Evolutionary conservation across 2,797 vertebrate genomes (phyloP).

Genomic region (Benthosema pterotum): DNA sequence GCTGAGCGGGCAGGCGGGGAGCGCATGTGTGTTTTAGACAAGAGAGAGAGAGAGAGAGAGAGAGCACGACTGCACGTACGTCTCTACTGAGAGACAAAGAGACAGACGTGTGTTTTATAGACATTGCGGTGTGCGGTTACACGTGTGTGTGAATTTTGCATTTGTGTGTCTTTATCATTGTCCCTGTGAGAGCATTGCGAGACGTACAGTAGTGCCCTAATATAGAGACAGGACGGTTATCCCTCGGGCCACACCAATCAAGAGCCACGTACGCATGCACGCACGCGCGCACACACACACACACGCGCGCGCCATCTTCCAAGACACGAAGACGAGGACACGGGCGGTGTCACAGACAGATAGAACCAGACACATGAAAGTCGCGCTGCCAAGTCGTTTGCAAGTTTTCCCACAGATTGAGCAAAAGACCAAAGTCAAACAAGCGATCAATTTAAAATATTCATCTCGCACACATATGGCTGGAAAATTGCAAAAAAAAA

Average conservation of each 20-base stretch:
- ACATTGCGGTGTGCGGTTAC: neutral
- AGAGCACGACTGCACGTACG: neutral
- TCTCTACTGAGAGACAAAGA: neutral
- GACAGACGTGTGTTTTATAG: neutral
- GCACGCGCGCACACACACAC: too few relatives aligned
- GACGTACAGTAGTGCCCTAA: neutral
- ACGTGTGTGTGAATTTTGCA: constrained; percentile 6
- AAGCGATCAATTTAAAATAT: constrained; percentile 3
- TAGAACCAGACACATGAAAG: constrained; percentile 32
- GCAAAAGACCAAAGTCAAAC: constrained; percentile 20
- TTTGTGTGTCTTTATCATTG: neutral
- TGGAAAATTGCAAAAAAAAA: neutral
- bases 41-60: neutral
- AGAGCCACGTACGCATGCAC: too few relatives aligned
- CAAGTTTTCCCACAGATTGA: constrained; percentile 18
- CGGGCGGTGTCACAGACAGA: neutral
- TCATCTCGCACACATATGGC: constrained; percentile 9
- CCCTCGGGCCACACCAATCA: too few relatives aligned
- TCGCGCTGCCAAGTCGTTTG: neutral
- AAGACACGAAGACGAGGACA: too few relatives aligned
- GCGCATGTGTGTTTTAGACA: constrained; percentile 9
- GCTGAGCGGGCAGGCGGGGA: constrained; percentile 3
- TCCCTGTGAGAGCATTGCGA: constrained; percentile 17
- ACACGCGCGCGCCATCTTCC: too few relatives aligned
- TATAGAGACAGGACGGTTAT: too few relatives aligned